phyloP scores from a whole-genome alignment of 2,113 vertebrate genomes.

The Maccullochella peelii region DNA sequence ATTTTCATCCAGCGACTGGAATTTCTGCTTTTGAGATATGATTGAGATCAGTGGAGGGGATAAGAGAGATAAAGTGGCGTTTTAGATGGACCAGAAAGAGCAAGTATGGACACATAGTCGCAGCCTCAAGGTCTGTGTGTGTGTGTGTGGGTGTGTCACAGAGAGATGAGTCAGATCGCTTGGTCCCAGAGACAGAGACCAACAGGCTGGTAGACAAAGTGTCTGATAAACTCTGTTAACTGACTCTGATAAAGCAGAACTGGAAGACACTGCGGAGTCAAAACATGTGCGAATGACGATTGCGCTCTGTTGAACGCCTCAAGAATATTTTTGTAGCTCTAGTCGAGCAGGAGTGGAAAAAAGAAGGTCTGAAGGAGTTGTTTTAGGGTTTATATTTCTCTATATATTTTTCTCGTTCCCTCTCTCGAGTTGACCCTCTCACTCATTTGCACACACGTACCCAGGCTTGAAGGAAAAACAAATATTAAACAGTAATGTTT shows the following conservation, averaged over 20 bases:
- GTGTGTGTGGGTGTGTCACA: conserved; percentile 36
- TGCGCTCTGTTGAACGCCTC: conserved; percentile 45
- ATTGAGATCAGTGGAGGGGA: background rate
- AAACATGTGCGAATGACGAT: conserved; percentile 49
- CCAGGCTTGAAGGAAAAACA: conserved; percentile 59
- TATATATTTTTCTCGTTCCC: conserved; percentile 54
- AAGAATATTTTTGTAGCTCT: conserved; percentile 59
- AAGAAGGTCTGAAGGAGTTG: conserved; percentile 40
- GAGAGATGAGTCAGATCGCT: conserved; percentile 39
- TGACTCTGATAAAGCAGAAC: conserved; percentile 57
- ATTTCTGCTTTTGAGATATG: conserved; percentile 41
- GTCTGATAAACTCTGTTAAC: conserved; percentile 59
- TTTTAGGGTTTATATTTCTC: conserved; percentile 61
- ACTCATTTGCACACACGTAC: conserved; percentile 49
- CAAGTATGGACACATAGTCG: conserved; percentile 58
- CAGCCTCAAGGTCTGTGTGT: conserved; percentile 2
- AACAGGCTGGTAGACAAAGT: conserved; percentile 10
- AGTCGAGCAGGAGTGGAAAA: conserved; percentile 34
- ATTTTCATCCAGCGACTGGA: conserved; percentile 41
- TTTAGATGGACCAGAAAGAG: conserved; percentile 41
- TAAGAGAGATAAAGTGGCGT: conserved; percentile 31
- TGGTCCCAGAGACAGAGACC: conserved; percentile 30
- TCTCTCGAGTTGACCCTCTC: conserved; percentile 40
- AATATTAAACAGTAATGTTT: conserved; percentile 66
- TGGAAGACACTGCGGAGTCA: conserved; percentile 62